Evolutionary conservation across 1,140 invertebrate genomes (phyloP), one percentile per base, ranked within the genome.

Genomic region (Scaptomyza montana): DNA sequence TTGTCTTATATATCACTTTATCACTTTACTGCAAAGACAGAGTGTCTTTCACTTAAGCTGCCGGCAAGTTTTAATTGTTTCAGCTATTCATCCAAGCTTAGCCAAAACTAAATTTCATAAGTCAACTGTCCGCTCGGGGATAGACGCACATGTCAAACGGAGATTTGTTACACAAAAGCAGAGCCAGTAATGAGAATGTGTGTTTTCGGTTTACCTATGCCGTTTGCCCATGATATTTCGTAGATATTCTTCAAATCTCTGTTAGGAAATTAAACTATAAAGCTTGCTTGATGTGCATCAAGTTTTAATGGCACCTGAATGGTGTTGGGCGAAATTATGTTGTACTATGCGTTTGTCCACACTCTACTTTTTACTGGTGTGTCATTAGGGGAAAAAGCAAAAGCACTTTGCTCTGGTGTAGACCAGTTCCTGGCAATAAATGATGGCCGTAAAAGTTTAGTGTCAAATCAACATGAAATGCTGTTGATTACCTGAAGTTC

Each of bases 221-320:
- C n/a, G n/a, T n/a, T n/a, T n/a, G n/a, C n/a, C n/a, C n/a, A n/a
- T n/a, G n/a, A n/a, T n/a, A n/a, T n/a, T n/a, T n/a, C n/a, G n/a
- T n/a, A n/a, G n/a, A n/a, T n/a, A n/a, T n/a, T 25, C 49, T 54
- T 62, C 45, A 57, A 28, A 47, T 62, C 50, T 16, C 60, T 45
- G 74, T 54, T 68, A 78, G 75, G 78, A 81, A 86, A 86, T 86
- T 81, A 87, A 86, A 87, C 82, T 87, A 81, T 86, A 80, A 86
- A 68, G 66, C 41, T 72, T 78, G 69, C 55, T 57, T 64, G 67
- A 69, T 70, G 64, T 72, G 55, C 77, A 66, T 78, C 71, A 86
- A 85, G 43, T 86, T 78, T 87, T 87, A 86, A 86, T 86, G 82
- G 62, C 70, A 76, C 78, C 85, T 78, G 74, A 80, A 80, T 70